Evolutionary conservation across 2,113 vertebrate genomes (phyloP).

Genomic region (Pionites leucogaster): DNA sequence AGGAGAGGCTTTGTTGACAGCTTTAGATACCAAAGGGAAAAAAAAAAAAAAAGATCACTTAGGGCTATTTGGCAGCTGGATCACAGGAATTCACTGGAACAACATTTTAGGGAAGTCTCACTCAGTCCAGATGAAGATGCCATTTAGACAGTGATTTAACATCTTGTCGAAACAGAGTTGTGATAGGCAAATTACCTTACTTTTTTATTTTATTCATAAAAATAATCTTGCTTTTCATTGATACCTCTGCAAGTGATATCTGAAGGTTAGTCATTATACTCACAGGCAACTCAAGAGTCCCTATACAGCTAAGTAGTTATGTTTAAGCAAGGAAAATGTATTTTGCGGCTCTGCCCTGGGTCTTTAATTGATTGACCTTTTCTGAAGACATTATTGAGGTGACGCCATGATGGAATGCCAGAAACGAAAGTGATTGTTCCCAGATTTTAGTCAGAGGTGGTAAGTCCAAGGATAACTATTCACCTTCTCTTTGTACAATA

Average conservation of each 20-base stretch:
- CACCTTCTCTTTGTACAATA: not conserved
- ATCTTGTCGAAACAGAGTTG: not conserved
- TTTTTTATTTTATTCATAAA: not conserved
- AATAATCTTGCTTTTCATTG: not conserved
- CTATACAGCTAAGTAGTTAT: not conserved
- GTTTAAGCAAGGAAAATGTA: not conserved
- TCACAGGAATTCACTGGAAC: not conserved
- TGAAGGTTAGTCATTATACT: not conserved
- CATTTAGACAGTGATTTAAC: not conserved
- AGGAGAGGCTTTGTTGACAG: not conserved
- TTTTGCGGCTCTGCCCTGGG: not conserved
- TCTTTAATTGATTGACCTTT: not conserved
- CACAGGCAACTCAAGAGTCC: not conserved
- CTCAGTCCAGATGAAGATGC: not conserved
- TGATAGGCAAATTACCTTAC: not conserved
- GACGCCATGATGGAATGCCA: not conserved
- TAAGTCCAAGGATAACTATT: not conserved
- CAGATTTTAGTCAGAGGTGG: not conserved
- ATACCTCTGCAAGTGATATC: not conserved
- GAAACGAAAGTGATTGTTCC: not conserved
- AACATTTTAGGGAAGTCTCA: not conserved
- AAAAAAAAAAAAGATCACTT: not conserved
- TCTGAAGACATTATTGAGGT: not conserved
- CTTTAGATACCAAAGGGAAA: not conserved
- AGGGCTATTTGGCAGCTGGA: not conserved